Conservation (phyloP, 2,797 vertebrate species). For the Gobionotothen gibberifrons region DNA sequence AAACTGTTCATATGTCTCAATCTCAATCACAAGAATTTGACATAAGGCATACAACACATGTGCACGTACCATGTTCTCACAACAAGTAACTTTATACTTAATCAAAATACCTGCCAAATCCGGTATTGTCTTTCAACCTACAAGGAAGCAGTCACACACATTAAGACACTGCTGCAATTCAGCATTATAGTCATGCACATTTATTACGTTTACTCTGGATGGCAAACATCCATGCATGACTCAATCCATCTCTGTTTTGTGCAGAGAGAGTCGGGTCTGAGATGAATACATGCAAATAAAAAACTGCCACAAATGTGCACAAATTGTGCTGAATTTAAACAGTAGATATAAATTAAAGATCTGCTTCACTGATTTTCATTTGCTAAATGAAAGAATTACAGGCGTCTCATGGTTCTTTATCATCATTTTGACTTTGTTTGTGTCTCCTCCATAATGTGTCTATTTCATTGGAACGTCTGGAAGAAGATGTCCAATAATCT, state of each 20-base stretch:
- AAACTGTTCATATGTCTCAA: constrained; percentile 3
- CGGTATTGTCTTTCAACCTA: constrained; percentile 52
- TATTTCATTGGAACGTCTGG: constrained; percentile 55
- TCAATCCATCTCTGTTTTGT: constrained; percentile 85
- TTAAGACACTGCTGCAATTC: constrained; percentile 81
- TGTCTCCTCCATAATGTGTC: constrained; percentile 51
- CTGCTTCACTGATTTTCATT: constrained; percentile 82
- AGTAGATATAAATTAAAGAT: constrained; percentile 82
- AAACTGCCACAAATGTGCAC: constrained; percentile 76
- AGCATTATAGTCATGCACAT: constrained; percentile 82
- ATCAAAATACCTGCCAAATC: constrained; percentile 57
- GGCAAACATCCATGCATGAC: constrained; percentile 86
- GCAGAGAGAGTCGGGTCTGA: constrained; percentile 72
- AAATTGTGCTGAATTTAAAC: constrained; percentile 86
- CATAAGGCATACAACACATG: constrained; percentile 2
- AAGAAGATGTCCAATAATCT: constrained; percentile 72
- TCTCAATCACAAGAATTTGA: not conserved
- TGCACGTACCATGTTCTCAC: not conserved
- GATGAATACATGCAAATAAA: constrained; percentile 79
- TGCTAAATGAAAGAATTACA: constrained; percentile 81
- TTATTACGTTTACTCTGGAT: constrained; percentile 83
- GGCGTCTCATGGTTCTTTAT: constrained; percentile 77
- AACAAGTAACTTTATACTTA: constrained; percentile 43
- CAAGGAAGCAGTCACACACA: constrained; percentile 66
- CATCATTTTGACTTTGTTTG: constrained; percentile 68